Base-by-base conservation (phyloP, 1,140 invertebrate genomes). In the Neuroterus valhalla region DNA sequence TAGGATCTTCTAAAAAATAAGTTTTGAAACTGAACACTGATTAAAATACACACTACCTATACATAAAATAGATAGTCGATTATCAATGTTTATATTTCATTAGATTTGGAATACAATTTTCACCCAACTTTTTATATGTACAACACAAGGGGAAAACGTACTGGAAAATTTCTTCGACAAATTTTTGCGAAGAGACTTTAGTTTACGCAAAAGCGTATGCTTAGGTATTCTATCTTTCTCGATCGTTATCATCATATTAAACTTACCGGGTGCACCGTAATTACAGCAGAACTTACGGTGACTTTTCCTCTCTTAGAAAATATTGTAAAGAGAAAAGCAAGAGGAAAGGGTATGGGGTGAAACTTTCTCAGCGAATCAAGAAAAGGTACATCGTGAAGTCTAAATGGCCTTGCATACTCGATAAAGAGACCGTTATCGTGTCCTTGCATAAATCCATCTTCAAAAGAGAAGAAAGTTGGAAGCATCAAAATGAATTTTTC, bases 291-390 rank as follows among this genome's bases (percentile, higher is more conserved):
- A 76, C 66, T 76, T 43, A 19, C 23, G 62, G 44, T 67, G 21
- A 46, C 67, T 31, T 68, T 45, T 23, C 26, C 19, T 0, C 44
- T 68, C 66, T 72, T 52, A 21, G n/a, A 42, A 19, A 71, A 67
- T 75, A 48, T 17, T 14, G 44, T 23, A 70, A 31, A 50, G 66
- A 69, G 17, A 17, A 50, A 38, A 42, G 21, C 12, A 43, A 66
- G 17, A 67, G 21, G 50, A 21, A 72, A 12, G 11, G 43, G 8
- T 8, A 23, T 14, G 44, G 17, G 52, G 72, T 38, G 19, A 75
- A 75, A 70, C 11, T 73, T 77, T 77, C 67, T 73, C 62, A 66
- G 68, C 72, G 68, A 14, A 55, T 21, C 45, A 68, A 23, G 19
- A 10, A 21, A 11, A 42, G 62, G 31, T 19, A 46, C 55, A n/a